Percentiles rank a stretch among this genome's conserved stretches.
phyloP scores from a whole-genome alignment of 2,113 vertebrate genomes.

The Cynocephalus volans region DNA sequence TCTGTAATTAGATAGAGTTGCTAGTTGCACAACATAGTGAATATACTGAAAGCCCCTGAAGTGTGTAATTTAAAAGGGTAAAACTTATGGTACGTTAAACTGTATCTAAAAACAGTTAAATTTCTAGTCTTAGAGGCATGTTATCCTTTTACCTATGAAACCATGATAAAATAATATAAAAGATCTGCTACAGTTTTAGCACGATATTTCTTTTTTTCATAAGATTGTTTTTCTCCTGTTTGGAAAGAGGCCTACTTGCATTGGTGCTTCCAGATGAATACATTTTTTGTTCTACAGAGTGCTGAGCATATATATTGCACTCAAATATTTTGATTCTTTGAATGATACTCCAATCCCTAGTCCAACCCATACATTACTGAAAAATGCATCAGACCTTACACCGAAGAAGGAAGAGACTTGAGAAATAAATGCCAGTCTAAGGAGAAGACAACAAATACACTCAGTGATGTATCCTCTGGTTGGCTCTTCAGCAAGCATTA shows the following conservation, averaged over 20 bases:
- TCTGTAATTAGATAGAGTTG: background rate
- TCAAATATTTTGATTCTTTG: conserved; percentile 7
- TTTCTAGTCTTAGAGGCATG: background rate
- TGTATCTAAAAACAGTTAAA: background rate
- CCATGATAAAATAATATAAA: background rate
- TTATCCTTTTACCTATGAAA: conserved; percentile 34
- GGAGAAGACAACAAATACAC: too few species aligned
- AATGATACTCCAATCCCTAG: too few species aligned
- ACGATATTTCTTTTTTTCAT: background rate
- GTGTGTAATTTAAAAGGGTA: background rate
- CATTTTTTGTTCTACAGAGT: background rate
- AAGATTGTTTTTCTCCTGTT: background rate
- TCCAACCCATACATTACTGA: too few species aligned
- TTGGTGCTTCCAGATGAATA: background rate
- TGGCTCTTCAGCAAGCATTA: too few species aligned
- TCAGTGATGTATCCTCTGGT: too few species aligned
- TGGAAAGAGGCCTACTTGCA: background rate
- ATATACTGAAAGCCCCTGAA: background rate
- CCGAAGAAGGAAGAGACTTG: too few species aligned
- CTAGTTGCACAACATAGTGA: background rate
- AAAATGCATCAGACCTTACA: too few species aligned
- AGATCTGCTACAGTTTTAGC: background rate
- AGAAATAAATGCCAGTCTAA: too few species aligned
- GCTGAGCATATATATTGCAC: background rate
- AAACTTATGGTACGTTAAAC: background rate